Base-by-base conservation (phyloP, 2,888 invertebrate genomes). In the Drosophila ezoana region DNA sequence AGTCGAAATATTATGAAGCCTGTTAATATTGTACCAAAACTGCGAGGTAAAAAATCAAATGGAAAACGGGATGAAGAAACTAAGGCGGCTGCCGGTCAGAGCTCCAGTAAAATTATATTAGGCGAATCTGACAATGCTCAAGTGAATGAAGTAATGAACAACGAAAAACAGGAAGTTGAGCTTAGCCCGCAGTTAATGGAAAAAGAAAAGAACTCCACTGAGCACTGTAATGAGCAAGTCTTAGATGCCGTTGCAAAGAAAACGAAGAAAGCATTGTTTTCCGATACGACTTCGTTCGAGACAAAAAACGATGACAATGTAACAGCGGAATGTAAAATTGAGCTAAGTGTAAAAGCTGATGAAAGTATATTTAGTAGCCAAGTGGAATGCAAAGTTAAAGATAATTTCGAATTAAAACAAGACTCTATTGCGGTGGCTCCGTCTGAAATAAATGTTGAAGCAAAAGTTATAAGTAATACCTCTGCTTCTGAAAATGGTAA, bases 161-260 rank as follows among this genome's bases (percentile, higher is more conserved):
- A 4, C 9, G 58, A 66, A 10, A 75, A 79, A 4, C 45, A 10
- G 4, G 10, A 37, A 4, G 13, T 47, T 18, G 56, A 41, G 28
- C 18, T 16, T 16, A 23, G 41, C 16, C 43, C 38, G 3, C 65
- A 52, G 6, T 13, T 35, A 4, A 35, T 45, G 6, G 69, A 74
- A 37, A 56, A 53, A 5, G 68, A 75, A 4, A 51, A 16, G 10
- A 45, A 8, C 13, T n/a, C 52, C 4, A 11, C 44, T 3, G 64
- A 75, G 0, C 72, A 62, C 32, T 57, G 51, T 6, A 62, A 79
- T 67, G 91, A 93, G 45, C 90, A 92, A 67, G 86, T 90, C 11
- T 81, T 92, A 16, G 89, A 91, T 73, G 90, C 91, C 1, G 90
- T 90, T 33, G 90, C 92, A 1, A 91, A 92, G 74, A 92, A 92